A percentile compares a stretch with the other conserved stretches of the same genome.
phyloP scores from a whole-genome alignment of 2,113 vertebrate genomes.

The Epinephelus cyanopodus region DNA sequence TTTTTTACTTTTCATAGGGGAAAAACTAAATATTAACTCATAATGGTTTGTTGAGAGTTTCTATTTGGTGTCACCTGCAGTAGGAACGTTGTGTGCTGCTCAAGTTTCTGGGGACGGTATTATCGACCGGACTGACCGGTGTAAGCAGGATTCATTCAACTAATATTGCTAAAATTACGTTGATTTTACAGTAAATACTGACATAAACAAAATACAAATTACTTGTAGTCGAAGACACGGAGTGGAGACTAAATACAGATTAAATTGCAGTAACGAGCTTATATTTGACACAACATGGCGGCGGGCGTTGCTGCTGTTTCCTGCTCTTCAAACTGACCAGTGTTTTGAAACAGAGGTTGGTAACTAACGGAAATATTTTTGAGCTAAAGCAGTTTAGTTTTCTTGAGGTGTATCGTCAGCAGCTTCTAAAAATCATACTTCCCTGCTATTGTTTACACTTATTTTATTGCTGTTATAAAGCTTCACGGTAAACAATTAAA shows the following conservation, averaged over 20 bases:
- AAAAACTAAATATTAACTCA: not conserved
- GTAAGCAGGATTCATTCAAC: not conserved
- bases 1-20: not conserved
- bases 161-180: not conserved
- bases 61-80: not conserved
- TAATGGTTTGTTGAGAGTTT: not conserved
- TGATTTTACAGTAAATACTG: fast-evolving
- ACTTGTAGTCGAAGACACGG: fast-evolving
- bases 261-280: not conserved
- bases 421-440: not conserved
- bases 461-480: not conserved
- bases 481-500: not conserved
- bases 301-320: not conserved
- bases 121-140: constrained; percentile 35
- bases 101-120: constrained; percentile 64
- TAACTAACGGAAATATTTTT: not conserved
- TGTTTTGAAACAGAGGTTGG: constrained; percentile 36
- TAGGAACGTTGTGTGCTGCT: constrained; percentile 8
- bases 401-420: not conserved
- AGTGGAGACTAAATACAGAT: not conserved
- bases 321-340: not conserved
- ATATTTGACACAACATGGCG: constrained; percentile 5
- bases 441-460: not conserved
- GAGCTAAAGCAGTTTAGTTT: not conserved
- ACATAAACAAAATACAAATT: not conserved